phyloP scores from a whole-genome alignment of 2,113 vertebrate species.

The Andinoacara biseriatus region DNA sequence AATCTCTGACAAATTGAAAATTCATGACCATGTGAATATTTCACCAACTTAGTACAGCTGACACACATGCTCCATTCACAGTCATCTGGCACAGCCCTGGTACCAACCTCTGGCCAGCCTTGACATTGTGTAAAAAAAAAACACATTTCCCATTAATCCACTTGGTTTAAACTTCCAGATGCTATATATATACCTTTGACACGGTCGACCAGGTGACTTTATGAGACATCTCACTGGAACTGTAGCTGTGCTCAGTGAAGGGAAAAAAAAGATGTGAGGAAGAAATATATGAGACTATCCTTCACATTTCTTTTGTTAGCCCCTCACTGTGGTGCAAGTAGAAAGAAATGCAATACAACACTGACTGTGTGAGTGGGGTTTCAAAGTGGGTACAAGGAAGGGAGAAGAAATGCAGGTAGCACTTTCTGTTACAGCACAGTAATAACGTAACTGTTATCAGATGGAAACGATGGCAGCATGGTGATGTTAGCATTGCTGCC shows the following conservation, averaged over 20 bases:
- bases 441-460: background rate
- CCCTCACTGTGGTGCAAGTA: background rate
- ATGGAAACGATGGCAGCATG: background rate
- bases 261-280: background rate
- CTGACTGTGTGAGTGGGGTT: background rate
- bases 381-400: conserved; percentile 17
- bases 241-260: background rate
- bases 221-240: conserved; percentile 49
- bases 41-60: conserved; percentile 48
- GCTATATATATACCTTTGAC: conserved; percentile 41
- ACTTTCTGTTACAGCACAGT: background rate
- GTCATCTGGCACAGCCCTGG: conserved; percentile 1
- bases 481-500: background rate
- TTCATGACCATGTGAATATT: conserved; percentile 68
- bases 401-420: conserved; percentile 1
- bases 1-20: conserved; percentile 60
- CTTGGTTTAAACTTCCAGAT: conserved; percentile 41
- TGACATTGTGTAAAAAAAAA: conserved; percentile 45
- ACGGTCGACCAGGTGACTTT: conserved; percentile 39
- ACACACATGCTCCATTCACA: conserved; percentile 21
- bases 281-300: conserved; percentile 25
- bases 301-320: conserved; percentile 48
- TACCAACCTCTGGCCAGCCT: conserved; percentile 31
- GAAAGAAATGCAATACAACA: background rate
- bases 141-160: conserved; percentile 53